Evolutionary conservation across 2,113 vertebrate genomes (phyloP), one percentile per base, ranked within the genome.

Genomic region (Galemys pyrenaicus): DNA sequence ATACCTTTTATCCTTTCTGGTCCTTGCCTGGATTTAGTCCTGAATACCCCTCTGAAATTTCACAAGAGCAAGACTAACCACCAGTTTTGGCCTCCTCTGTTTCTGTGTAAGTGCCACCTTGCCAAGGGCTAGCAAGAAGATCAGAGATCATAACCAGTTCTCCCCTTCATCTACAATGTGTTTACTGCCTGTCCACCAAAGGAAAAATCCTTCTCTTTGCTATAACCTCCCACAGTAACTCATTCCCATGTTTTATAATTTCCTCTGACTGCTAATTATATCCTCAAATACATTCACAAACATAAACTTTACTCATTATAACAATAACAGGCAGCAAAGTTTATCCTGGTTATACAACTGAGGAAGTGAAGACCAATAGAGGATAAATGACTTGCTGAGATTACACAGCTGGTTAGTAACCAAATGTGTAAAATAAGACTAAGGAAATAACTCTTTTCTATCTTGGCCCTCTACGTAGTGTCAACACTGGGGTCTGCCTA

Each of bases 101-200:
- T 93, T 85, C 54, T 49, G 6, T 82, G 68, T 46, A 95, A 95
- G 92, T 84, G 54, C 24, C 58, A 94, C 41, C 37, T 87, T 89
- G 20, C 11, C 60, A 80, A 75, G 39, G 83, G 32, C n/a, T 80
- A 4, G 30, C 84, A 90, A 90, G 62, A 90, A 90, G 62, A 77
- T 92, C 28, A 62, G 60, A 83, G 65, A 73, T 84, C 58, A 37
- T 67, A 80, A 2, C 8, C 46, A 88, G 30, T 78, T 58, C 56
- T 88, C 87, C 54, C 41, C 32, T 83, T 19, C 90, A 67, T 78
- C 78, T 94, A 9, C 20, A 92, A 92, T 22, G 28, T 71, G 46
- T 46, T 87, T 80, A 77, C 15, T 44, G 9, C 22, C 58, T 87
- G 60, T 32, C 54, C 90, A 74, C 32, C 49, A 67, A 95, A 87